These are phyloP conservation scores for Hyaena hyaena DNA, from an alignment of 2,113 vertebrate species.

Conservation along the genomic window DNA sequence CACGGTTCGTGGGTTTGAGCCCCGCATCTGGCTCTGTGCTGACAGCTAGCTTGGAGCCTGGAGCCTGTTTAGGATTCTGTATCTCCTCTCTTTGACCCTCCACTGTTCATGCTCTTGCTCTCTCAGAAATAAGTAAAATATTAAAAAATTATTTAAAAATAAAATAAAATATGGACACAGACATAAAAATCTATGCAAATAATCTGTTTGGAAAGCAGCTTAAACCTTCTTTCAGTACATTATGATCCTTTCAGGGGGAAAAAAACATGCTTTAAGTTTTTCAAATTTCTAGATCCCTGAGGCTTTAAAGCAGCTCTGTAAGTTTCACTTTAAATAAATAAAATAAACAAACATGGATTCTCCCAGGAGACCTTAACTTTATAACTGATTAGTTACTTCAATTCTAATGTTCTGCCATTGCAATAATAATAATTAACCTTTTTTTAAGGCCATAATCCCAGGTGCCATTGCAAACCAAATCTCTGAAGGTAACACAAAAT, in stretches of 20 bases:
- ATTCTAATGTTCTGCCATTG: too few species aligned
- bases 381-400: background rate
- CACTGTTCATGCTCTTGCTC: too few species aligned
- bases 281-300: background rate
- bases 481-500: background rate
- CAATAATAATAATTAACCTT: background rate
- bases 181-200: background rate
- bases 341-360: background rate
- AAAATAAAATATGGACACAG: background rate
- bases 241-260: background rate
- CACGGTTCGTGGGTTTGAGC: too few species aligned
- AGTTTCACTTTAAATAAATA: constrained; percentile 43
- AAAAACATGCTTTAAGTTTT: background rate
- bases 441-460: background rate
- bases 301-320: background rate
- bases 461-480: background rate
- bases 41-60: too few species aligned
- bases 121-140: too few species aligned
- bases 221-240: background rate
- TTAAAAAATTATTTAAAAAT: too few species aligned
- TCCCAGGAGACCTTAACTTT: constrained; percentile 20
- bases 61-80: too few species aligned
- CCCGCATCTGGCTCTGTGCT: too few species aligned
- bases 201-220: background rate
- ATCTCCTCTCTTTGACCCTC: too few species aligned